These are phyloP conservation scores for Micromussa lordhowensis DNA, from an alignment of 92 coral and sea anemone genomes.

Conservation along the genomic window DNA sequence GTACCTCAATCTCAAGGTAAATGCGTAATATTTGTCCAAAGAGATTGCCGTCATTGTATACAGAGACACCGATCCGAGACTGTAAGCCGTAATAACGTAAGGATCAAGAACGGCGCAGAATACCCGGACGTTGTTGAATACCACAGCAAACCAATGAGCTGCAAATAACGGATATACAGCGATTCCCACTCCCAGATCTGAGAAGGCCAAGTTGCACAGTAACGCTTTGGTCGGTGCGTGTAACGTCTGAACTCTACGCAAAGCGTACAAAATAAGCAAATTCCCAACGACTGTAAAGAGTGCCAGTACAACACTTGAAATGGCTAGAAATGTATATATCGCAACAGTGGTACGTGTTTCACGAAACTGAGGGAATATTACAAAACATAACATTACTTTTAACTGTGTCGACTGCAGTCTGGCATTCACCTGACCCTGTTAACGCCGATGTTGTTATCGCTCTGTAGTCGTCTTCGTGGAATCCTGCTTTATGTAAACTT, in stretches of 20 bases:
- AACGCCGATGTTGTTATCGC: not conserved
- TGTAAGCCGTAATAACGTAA: not conserved
- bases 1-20: not conserved
- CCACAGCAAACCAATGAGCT: not conserved
- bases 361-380: not conserved
- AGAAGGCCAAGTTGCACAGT: constrained; percentile 15
- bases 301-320: not conserved
- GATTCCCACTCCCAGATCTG: constrained; percentile 22
- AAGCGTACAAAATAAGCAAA: constrained; percentile 1
- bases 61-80: constrained; percentile 15
- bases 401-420: not conserved
- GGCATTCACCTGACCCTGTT: no score
- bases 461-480: not conserved
- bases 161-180: constrained; percentile 4
- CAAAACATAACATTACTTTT: not conserved
- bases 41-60: constrained; percentile 8
- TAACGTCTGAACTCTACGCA: not conserved
- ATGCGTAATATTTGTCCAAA: constrained; percentile 18
- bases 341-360: not conserved
- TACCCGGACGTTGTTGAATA: not conserved
- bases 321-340: not conserved
- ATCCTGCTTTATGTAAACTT: no score
- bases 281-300: constrained; percentile 15
- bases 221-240: constrained; percentile 14
- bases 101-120: constrained; percentile 1